A percentile compares a stretch with the other conserved stretches of the same genome.
These are phyloP conservation scores for Chelonia mydas DNA, from an alignment of 2,797 vertebrate species.

Conservation along the genomic window DNA sequence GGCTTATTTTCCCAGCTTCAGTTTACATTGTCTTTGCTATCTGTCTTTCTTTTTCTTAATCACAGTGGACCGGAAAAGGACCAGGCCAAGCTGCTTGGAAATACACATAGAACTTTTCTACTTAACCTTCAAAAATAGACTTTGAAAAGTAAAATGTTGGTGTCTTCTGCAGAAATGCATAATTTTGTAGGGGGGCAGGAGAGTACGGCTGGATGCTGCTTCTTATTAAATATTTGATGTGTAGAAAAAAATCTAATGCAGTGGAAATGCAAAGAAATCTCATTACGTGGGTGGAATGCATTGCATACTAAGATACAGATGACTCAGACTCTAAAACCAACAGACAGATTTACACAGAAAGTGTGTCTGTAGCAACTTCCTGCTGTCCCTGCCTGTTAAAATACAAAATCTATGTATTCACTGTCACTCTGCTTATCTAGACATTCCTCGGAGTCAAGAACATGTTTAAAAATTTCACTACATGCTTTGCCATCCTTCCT, in stretches of 20 bases:
- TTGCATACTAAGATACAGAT: constrained; percentile 62
- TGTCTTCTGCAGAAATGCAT: constrained; percentile 76
- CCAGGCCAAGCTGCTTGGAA: constrained; percentile 73
- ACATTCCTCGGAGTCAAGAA: not conserved
- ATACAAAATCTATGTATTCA: constrained; percentile 7
- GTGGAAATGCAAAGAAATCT: constrained; percentile 62
- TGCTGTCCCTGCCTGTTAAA: constrained; percentile 55
- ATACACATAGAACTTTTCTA: constrained; percentile 68
- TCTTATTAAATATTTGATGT: constrained; percentile 80
- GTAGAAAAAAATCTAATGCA: constrained; percentile 72
- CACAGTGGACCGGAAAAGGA: constrained; percentile 62
- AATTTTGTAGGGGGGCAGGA: constrained; percentile 64
- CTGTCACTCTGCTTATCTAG: constrained; percentile 15
- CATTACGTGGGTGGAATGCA: constrained; percentile 51
- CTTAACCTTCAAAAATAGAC: constrained; percentile 73
- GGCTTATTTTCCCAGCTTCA: constrained; percentile 75
- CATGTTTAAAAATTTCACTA: constrained; percentile 15
- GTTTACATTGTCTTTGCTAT: constrained; percentile 65
- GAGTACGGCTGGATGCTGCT: constrained; percentile 74
- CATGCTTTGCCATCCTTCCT: not conserved
- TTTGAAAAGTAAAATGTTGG: constrained; percentile 70
- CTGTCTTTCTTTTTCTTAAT: constrained; percentile 73
- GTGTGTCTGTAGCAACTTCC: constrained; percentile 25
- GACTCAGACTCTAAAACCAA: constrained; percentile 47
- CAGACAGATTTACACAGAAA: constrained; percentile 37